A percentile compares a stretch with the other conserved stretches of the same genome.
Conservation (phyloP, 92 coral and sea anemone species). For the Plumapathes pennacea region DNA sequence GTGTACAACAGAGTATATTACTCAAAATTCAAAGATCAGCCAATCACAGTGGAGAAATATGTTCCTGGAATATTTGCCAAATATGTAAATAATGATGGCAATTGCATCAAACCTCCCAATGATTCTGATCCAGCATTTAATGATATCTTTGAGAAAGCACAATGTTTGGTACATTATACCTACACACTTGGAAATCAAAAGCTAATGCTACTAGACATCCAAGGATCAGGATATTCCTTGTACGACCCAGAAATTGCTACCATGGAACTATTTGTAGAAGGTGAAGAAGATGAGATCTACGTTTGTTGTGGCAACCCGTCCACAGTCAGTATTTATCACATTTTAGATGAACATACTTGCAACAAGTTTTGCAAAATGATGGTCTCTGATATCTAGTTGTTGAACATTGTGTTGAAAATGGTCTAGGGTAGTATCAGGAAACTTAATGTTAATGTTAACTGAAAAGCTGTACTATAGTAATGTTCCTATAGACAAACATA, state of each 20-base stretch:
- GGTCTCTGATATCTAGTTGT: no score
- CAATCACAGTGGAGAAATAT: conserved; percentile 40
- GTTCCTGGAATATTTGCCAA: conserved; percentile 41
- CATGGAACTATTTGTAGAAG: neutral
- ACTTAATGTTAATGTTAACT: no score
- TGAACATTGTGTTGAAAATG: no score
- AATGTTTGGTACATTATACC: conserved; percentile 15
- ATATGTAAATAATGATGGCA: conserved; percentile 46
- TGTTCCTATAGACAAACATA: no score
- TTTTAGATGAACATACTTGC: conserved; percentile 22
- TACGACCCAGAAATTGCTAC: conserved; percentile 63
- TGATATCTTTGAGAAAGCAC: conserved; percentile 14
- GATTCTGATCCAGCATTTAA: conserved; percentile 30
- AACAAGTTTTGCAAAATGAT: conserved; percentile 45
- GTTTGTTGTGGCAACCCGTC: conserved; percentile 54
- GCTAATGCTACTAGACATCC: conserved; percentile 28
- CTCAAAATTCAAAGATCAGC: conserved; percentile 16
- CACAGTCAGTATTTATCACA: conserved; percentile 10
- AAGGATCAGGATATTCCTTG: conserved; percentile 26
- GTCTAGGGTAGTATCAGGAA: no score
- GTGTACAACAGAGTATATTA: conserved; percentile 42
- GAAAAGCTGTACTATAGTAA: no score
- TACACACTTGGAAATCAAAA: conserved; percentile 1
- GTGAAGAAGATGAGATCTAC: conserved; percentile 5
- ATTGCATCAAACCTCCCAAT: conserved; percentile 30